Conservation (phyloP, 1,140 invertebrate species). For the Drosophila gunungcola region DNA sequence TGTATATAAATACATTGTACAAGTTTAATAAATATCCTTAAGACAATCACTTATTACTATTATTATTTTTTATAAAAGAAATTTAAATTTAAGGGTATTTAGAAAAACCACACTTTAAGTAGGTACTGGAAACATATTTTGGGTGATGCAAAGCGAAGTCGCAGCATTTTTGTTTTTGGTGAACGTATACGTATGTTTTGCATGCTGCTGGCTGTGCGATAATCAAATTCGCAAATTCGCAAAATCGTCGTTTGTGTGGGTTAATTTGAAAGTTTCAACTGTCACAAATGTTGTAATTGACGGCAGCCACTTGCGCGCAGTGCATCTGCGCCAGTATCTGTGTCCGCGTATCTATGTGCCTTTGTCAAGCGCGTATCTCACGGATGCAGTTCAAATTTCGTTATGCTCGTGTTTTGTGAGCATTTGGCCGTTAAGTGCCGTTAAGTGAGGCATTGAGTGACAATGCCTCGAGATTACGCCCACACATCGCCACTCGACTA, state of each 20-base stretch:
- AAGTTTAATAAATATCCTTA: too few relatives aligned
- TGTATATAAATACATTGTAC: too few relatives aligned
- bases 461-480: constrained; percentile 64
- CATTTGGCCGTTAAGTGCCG: constrained; percentile 65
- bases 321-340: constrained; percentile 19
- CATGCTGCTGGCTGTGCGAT: constrained; percentile 11
- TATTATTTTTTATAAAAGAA: too few relatives aligned
- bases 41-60: too few relatives aligned
- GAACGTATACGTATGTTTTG: constrained; percentile 14
- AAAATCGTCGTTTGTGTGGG: constrained; percentile 41
- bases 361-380: constrained; percentile 35
- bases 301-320: constrained; percentile 41
- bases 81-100: neutral
- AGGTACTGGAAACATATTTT: neutral
- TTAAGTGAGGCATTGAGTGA: constrained; percentile 74
- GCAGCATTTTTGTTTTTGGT: constrained; percentile 6
- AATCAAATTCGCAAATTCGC: constrained; percentile 21
- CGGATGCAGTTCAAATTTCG: constrained; percentile 59
- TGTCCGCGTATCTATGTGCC: constrained; percentile 2
- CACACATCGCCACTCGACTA: constrained; percentile 47
- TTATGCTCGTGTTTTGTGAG: constrained; percentile 44
- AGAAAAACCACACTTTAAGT: neutral
- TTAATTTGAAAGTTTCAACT: constrained; percentile 73
- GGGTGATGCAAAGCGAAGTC: constrained; percentile 40
- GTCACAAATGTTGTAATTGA: constrained; percentile 69